Conservation (phyloP, 2,113 vertebrate genomes). For the Austrofundulus limnaeus region DNA sequence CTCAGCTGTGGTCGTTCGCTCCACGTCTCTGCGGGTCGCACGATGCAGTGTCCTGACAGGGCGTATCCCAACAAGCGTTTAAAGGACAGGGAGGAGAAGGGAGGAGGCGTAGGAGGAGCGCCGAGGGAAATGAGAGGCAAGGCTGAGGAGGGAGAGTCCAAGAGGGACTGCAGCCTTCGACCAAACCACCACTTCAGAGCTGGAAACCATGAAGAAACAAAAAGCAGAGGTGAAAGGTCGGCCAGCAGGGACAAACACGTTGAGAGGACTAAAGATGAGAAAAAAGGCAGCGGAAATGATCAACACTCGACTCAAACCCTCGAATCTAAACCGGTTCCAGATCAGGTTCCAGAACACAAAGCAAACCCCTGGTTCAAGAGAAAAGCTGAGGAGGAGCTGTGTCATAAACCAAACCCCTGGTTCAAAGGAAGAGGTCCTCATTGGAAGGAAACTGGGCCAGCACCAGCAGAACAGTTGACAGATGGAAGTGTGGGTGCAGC, state of each 20-base stretch:
- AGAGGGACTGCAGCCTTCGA: neutral
- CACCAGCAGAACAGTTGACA: neutral
- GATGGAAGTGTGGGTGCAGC: neutral
- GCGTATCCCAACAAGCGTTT: conserved; percentile 83
- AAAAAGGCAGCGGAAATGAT: neutral
- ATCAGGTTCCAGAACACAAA: neutral
- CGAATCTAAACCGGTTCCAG: neutral
- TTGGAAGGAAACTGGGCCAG: neutral
- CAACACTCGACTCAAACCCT: neutral
- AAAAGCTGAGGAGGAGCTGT: no score
- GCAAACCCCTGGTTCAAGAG: conserved; percentile 37
- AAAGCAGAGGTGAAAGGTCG: neutral
- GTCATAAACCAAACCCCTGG: conserved; percentile 36
- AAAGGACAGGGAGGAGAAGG: conserved; percentile 67
- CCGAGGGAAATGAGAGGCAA: neutral
- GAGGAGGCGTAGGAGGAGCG: conserved; percentile 3
- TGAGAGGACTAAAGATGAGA: conserved; percentile 12
- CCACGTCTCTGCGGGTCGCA: conserved; percentile 71
- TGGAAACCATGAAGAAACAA: neutral
- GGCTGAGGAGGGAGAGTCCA: neutral
- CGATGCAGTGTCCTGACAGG: conserved; percentile 83
- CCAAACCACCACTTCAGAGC: neutral
- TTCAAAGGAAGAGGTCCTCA: conserved; percentile 7
- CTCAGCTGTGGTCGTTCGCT: conserved; percentile 30
- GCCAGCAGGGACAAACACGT: neutral